Evolutionary conservation across 2,888 invertebrate species (phyloP).

Genomic region (Leptopilina myrica): DNA sequence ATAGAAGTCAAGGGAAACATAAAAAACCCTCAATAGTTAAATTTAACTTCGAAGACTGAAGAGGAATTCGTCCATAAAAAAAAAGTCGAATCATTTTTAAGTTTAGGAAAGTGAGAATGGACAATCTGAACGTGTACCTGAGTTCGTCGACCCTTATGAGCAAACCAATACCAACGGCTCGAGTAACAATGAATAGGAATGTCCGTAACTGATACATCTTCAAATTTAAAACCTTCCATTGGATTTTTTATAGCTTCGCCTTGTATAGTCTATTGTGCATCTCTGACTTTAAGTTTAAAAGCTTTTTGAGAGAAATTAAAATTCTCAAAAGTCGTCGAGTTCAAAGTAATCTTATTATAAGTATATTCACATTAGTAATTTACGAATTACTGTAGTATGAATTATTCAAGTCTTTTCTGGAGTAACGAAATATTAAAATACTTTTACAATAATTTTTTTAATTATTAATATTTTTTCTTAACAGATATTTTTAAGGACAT

Average conservation of each 20-base stretch:
- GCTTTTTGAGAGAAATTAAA: not conserved
- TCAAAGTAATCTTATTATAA: not conserved
- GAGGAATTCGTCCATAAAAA: slow-evolving; percentile 12
- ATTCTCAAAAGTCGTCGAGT: not conserved
- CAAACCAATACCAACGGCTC: slow-evolving; percentile 70
- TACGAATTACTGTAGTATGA: no score
- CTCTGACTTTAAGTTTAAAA: not conserved
- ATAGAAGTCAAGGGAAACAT: no score
- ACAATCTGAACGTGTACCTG: slow-evolving; percentile 70
- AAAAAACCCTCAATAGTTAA: not conserved
- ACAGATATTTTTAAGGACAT: no score
- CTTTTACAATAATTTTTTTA: no score
- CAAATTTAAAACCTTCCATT: slow-evolving; percentile 51
- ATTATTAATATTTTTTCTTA: no score
- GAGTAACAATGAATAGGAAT: slow-evolving; percentile 61
- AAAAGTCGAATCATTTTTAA: slow-evolving; percentile 36
- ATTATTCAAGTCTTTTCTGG: no score
- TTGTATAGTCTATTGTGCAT: not conserved
- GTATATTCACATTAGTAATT: no score
- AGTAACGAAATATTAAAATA: no score
- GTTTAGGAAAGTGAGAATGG: slow-evolving; percentile 46
- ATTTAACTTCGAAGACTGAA: not conserved
- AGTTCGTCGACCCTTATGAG: slow-evolving; percentile 74
- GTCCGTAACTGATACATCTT: slow-evolving; percentile 56
- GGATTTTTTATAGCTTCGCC: slow-evolving; percentile 7